A percentile compares a stretch with the other conserved stretches of the same genome.
phyloP scores from a whole-genome alignment of 2,797 vertebrate species.

The Sebastes hubbsi region DNA sequence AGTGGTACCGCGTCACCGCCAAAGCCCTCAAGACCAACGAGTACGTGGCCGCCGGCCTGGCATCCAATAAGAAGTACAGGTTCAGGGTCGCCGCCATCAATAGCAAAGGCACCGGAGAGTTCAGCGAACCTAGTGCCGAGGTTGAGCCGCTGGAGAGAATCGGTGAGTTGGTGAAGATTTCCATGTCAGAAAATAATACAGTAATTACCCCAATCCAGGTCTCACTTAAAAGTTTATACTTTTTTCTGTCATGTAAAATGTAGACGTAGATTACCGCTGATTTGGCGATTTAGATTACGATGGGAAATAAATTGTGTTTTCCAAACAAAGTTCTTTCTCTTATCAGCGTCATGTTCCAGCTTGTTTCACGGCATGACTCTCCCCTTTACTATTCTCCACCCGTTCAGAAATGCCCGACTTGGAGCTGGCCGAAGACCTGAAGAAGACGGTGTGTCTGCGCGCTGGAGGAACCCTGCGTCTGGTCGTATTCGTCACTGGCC shows the following conservation, averaged over 20 bases:
- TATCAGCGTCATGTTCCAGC: neutral
- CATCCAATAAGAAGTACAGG: constrained; percentile 90
- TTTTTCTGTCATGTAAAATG: too few species aligned
- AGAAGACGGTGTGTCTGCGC: constrained; percentile 94
- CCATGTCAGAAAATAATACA: neutral
- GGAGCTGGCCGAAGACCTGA: constrained; percentile 94
- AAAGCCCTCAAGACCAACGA: constrained; percentile 86
- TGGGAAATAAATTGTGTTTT: too few species aligned
- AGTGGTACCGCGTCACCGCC: constrained; percentile 95
- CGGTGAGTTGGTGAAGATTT: constrained; percentile 79
- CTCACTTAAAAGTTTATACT: too few species aligned
- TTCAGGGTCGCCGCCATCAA: constrained; percentile 96
- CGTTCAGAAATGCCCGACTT: constrained; percentile 94
- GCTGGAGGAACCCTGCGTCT: constrained; percentile 93
- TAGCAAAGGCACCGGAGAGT: constrained; percentile 93
- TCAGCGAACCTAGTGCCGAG: constrained; percentile 90
- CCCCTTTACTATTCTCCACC: neutral
- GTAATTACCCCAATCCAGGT: neutral
- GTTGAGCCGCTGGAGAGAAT: constrained; percentile 91
- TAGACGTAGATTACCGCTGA: too few species aligned
- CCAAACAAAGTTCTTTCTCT: too few species aligned
- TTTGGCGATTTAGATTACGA: too few species aligned
- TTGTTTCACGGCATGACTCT: neutral
- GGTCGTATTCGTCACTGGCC: constrained; percentile 89
- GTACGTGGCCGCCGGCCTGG: constrained; percentile 89